Evolutionary conservation across 2,797 vertebrate species (phyloP).

Genomic region (Thripadectes ignobilis): DNA sequence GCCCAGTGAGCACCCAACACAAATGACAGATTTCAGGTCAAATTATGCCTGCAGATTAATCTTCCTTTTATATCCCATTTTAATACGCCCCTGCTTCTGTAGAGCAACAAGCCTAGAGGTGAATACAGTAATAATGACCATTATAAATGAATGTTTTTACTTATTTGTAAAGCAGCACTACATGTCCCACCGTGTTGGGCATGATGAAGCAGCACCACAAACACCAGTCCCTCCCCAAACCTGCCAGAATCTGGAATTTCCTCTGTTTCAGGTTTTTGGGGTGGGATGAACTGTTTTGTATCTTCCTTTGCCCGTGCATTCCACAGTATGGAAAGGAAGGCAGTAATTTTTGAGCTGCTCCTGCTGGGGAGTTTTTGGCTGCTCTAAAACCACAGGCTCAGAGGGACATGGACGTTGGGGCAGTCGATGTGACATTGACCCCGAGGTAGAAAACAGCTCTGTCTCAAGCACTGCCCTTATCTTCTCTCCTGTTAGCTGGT

Average conservation of each 20-base stretch:
- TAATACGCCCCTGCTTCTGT: background rate
- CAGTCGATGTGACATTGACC: constrained; percentile 56
- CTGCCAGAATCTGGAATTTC: background rate
- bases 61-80: background rate
- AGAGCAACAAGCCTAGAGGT: background rate
- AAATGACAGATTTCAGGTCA: background rate
- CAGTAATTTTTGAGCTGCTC: background rate
- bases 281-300: background rate
- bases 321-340: background rate
- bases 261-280: background rate
- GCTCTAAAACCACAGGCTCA: background rate
- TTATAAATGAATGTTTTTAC: background rate
- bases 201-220: background rate
- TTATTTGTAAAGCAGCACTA: background rate
- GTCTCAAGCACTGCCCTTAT: constrained; percentile 51
- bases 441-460: constrained; percentile 1
- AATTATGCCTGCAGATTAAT: background rate
- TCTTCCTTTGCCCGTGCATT: background rate
- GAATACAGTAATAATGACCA: background rate
- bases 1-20: background rate
- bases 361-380: background rate
- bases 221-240: background rate
- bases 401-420: background rate
- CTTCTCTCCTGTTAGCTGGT: constrained; percentile 11
- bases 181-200: rapidly evolving